A percentile compares a stretch with the other conserved stretches of the same genome.
These are phyloP conservation scores for Eurytoma adleriae DNA, from an alignment of 2,888 invertebrate species.

Conservation along the genomic window DNA sequence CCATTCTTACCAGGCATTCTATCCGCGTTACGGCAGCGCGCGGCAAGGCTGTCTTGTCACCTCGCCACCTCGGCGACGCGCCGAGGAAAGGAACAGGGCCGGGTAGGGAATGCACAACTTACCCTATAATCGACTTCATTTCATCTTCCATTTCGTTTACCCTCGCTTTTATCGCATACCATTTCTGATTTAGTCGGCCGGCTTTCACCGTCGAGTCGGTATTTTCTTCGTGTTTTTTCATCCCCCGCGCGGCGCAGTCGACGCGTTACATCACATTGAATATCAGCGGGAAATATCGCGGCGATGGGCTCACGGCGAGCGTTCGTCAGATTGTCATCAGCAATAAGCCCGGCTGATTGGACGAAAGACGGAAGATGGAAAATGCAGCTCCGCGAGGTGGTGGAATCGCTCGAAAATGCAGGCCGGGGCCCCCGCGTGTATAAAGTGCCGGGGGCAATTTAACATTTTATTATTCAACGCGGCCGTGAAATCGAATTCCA, in stretches of 20 bases:
- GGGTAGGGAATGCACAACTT: neutral
- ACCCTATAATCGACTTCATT: neutral
- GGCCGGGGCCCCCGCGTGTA: neutral
- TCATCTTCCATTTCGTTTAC: neutral
- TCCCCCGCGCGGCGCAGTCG: no score
- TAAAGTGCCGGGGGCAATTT: neutral
- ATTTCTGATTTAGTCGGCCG: no score
- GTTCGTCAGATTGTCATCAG: neutral
- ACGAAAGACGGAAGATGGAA: neutral
- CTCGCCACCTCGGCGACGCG: constrained; percentile 42
- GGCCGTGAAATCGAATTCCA: constrained; percentile 27
- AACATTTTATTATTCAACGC: constrained; percentile 38
- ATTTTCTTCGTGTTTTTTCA: no score
- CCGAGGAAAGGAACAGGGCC: no score
- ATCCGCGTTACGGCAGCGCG: constrained; percentile 64
- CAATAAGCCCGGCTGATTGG: neutral
- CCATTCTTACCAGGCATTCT: constrained; percentile 63
- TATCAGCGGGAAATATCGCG: neutral
- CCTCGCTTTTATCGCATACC: no score
- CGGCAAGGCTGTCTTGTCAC: constrained; percentile 64
- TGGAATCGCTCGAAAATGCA: constrained; percentile 18
- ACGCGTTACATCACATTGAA: no score
- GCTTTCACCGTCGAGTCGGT: no score
- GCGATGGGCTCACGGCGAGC: neutral
- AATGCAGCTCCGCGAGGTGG: neutral